These are phyloP conservation scores for Sceloporus tristichus DNA, from an alignment of 2,113 vertebrate genomes.

Conservation along the genomic window DNA sequence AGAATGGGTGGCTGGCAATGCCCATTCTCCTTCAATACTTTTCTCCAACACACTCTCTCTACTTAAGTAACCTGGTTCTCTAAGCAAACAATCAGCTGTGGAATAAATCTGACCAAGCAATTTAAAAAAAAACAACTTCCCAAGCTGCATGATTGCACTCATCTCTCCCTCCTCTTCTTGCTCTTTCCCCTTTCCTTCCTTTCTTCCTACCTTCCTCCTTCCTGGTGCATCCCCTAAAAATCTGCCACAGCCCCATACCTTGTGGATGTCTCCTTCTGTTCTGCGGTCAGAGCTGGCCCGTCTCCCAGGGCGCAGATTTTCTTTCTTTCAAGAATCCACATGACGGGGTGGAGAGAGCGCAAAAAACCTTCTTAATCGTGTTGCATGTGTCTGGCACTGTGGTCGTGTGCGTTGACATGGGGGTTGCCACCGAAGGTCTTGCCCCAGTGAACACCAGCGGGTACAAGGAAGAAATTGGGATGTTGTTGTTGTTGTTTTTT, in stretches of 20 bases:
- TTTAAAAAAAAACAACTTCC: conserved; percentile 80
- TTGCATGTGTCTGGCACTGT: conserved; percentile 61
- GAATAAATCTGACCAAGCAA: conserved; percentile 83
- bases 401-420: conserved; percentile 33
- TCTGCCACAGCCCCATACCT: conserved; percentile 33
- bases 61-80: conserved; percentile 80
- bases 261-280: conserved; percentile 41
- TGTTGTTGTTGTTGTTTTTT: background rate
- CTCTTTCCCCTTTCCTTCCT: background rate
- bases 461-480: conserved; percentile 10
- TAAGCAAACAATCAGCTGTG: conserved; percentile 76
- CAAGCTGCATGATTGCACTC: conserved; percentile 81
- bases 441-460: conserved; percentile 26
- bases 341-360: conserved; percentile 42
- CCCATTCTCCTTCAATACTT: conserved; percentile 84
- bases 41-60: conserved; percentile 70
- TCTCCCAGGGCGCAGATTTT: conserved; percentile 34
- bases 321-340: conserved; percentile 30
- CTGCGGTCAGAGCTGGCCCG: conserved; percentile 34
- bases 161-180: conserved; percentile 42
- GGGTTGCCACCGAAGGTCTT: conserved; percentile 42
- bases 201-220: background rate
- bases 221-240: background rate
- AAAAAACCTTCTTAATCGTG: conserved; percentile 20
- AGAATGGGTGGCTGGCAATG: conserved; percentile 70